A percentile compares a stretch with the other conserved stretches of the same genome.
Evolutionary conservation across 23 tunicate species (phyloP).

Genomic region (Aplidium turbinatum): DNA sequence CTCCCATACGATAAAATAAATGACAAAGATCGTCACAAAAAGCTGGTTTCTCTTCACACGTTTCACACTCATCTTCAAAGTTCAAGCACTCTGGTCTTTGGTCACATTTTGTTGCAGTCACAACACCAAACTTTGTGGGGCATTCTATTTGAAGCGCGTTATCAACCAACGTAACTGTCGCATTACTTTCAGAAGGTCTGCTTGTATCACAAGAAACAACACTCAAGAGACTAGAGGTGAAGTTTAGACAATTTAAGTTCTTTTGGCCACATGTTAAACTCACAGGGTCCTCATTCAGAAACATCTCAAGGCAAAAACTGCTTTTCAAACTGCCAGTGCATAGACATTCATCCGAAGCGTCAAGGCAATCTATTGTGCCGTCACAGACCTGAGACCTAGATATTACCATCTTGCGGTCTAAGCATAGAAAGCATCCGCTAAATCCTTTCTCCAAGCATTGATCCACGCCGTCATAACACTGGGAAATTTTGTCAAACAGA

Average conservation of each 20-base stretch:
- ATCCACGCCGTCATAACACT: conserved; percentile 2
- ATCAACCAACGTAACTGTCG: too few species aligned
- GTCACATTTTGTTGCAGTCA: background rate
- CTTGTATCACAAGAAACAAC: too few species aligned
- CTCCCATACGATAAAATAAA: conserved; percentile 19
- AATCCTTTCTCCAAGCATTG: background rate
- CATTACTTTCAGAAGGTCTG: too few species aligned
- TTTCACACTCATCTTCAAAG: conserved; percentile 19
- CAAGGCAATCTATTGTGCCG: background rate
- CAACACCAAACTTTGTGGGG: background rate
- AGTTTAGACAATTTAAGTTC: too few species aligned
- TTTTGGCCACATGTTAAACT: too few species aligned
- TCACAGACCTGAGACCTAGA: conserved; percentile 6
- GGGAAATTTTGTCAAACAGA: background rate
- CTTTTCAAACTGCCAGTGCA: background rate
- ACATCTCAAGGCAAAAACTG: too few species aligned
- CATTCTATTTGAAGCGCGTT: conserved; percentile 8
- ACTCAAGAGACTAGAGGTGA: too few species aligned
- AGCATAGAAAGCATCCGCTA: background rate
- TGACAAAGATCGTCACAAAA: conserved; percentile 18
- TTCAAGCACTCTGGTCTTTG: conserved; percentile 12
- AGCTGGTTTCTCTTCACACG: background rate
- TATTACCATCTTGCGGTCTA: background rate
- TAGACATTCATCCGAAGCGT: conserved; percentile 19
- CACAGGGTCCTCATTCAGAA: too few species aligned